These are phyloP conservation scores for Phocides pigmalion DNA, from an alignment of 1,140 invertebrate species.

Conservation along the genomic window DNA sequence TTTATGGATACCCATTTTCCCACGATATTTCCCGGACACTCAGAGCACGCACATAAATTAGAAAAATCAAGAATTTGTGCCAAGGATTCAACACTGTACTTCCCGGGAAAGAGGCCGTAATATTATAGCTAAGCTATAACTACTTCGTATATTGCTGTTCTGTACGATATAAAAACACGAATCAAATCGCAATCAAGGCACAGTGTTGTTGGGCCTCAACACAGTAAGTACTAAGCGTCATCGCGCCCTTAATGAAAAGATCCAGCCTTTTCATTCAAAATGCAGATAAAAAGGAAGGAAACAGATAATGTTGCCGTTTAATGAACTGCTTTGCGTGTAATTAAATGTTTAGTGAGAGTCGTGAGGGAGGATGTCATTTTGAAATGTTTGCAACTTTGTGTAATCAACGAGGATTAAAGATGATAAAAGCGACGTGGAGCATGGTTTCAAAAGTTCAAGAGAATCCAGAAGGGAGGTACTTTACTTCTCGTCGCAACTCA, in stretches of 20 bases:
- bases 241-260: conserved; percentile 34
- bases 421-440: too few species aligned
- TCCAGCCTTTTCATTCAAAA: conserved; percentile 33
- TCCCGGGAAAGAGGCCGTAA: too few species aligned
- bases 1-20: too few species aligned
- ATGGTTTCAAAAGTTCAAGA: too few species aligned
- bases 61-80: too few species aligned
- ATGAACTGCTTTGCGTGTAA: conserved; percentile 31
- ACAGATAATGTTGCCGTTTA: conserved; percentile 28
- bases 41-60: too few species aligned
- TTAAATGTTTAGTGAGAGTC: conserved; percentile 24
- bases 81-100: too few species aligned
- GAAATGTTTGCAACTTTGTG: conserved; percentile 17
- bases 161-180: background rate
- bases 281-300: conserved; percentile 29
- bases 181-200: background rate
- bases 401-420: conserved; percentile 7
- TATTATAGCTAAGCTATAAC: too few species aligned
- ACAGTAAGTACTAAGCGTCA: conserved; percentile 18
- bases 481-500: too few species aligned
- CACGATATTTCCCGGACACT: too few species aligned
- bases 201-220: background rate
- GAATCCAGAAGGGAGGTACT: too few species aligned
- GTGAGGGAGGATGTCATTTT: conserved; percentile 12
- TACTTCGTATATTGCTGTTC: too few species aligned